Conservation (phyloP, 37 sponge, comb jelly and placozoan species). For the Cladorhizidae sp. region DNA sequence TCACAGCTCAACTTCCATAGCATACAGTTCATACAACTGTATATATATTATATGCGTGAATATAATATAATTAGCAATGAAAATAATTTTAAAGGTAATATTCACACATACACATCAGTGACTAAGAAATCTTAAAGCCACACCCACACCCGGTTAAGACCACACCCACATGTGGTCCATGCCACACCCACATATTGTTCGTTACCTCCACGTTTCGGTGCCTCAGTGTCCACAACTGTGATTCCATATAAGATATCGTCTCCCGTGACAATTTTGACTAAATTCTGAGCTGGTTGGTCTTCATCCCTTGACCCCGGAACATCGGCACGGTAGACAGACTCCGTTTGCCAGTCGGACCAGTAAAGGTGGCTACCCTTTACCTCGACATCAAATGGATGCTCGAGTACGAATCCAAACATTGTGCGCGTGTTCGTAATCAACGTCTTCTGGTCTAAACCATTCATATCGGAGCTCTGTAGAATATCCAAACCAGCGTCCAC, state of each 20-base stretch:
- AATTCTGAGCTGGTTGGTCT: not conserved
- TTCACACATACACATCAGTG: no score
- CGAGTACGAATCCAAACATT: no score
- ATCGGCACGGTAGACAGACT: no score
- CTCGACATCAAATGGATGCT: constrained; percentile 43
- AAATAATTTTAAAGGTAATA: no score
- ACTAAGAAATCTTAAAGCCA: no score
- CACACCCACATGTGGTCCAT: no score
- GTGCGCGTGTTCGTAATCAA: not conserved
- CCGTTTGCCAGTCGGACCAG: constrained; percentile 34
- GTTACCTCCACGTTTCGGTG: constrained; percentile 17
- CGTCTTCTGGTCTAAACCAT: constrained; percentile 3
- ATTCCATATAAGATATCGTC: not conserved
- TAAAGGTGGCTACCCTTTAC: not conserved
- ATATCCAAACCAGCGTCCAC: constrained; percentile 15
- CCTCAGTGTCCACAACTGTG: not conserved
- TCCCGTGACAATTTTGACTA: not conserved
- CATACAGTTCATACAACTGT: no score
- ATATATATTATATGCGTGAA: no score
- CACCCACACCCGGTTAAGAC: no score
- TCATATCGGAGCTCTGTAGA: constrained; percentile 11
- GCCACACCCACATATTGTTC: not conserved
- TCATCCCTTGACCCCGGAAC: no score
- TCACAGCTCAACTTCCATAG: no score
- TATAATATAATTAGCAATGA: no score